Conservation (phyloP, 2,888 invertebrate genomes). For the Merodon equestris region DNA sequence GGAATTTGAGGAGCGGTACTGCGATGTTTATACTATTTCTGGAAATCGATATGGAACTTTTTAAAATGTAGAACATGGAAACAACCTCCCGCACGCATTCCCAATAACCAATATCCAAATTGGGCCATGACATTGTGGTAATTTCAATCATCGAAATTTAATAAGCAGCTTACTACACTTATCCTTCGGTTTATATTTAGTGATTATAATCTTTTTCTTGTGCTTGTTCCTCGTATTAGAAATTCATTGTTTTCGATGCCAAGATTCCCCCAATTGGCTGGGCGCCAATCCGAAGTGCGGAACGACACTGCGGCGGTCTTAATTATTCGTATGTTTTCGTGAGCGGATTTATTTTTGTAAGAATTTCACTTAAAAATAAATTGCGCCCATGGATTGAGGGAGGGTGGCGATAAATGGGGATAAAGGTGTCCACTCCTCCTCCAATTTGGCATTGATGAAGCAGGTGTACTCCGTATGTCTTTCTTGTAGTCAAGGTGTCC, state of each 20-base stretch:
- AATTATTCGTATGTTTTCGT: conserved; percentile 6
- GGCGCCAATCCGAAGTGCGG: conserved; percentile 14
- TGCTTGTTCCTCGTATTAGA: background rate
- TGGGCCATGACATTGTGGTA: background rate
- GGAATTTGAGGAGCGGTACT: too few relatives aligned
- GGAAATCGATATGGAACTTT: too few relatives aligned
- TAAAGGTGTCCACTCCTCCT: background rate
- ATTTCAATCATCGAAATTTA: background rate
- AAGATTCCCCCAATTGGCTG: conserved; percentile 5
- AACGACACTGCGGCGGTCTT: background rate
- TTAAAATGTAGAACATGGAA: too few relatives aligned
- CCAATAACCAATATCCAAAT: too few relatives aligned
- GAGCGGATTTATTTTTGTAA: conserved; percentile 16
- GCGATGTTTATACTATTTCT: too few relatives aligned
- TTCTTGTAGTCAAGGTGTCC: too few relatives aligned
- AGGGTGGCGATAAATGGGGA: too few relatives aligned
- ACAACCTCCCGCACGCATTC: too few relatives aligned
- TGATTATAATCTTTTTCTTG: background rate
- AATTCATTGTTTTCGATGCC: conserved; percentile 23
- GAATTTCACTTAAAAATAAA: conserved; percentile 3
- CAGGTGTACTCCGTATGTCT: too few relatives aligned
- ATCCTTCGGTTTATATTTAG: conserved; percentile 20
- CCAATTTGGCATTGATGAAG: background rate
- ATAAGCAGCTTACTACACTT: conserved; percentile 1
- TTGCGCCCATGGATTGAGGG: too few relatives aligned